These are phyloP conservation scores for Alligator sinensis DNA, from an alignment of 2,113 vertebrate genomes.

Conservation along the genomic window DNA sequence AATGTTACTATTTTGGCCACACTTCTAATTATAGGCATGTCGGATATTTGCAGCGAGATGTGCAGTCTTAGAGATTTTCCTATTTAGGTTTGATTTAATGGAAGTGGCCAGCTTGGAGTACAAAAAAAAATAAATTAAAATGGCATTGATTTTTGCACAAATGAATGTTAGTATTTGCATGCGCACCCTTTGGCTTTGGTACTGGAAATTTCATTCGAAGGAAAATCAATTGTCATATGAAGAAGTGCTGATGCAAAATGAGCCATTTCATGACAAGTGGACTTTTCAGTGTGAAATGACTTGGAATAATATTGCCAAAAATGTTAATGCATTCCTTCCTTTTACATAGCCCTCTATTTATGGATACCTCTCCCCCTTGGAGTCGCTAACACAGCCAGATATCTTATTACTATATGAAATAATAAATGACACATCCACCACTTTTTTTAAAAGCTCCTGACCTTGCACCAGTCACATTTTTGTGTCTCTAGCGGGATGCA, in stretches of 20 bases:
- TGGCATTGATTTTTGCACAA: background rate
- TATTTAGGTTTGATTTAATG: background rate
- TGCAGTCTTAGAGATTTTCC: background rate
- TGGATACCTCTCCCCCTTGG: background rate
- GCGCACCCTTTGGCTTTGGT: background rate
- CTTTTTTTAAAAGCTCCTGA: background rate
- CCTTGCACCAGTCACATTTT: no score
- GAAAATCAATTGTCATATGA: background rate
- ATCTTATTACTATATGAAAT: background rate
- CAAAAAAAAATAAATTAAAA: accelerated
- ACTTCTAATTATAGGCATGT: accelerated
- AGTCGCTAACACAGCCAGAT: background rate
- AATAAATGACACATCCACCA: background rate
- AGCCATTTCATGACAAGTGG: background rate
- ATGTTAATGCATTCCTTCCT: background rate
- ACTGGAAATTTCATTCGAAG: background rate
- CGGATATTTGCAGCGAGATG: background rate
- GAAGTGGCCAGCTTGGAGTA: background rate
- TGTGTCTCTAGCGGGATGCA: no score
- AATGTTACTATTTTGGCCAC: background rate
- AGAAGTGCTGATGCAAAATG: background rate
- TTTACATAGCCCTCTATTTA: background rate
- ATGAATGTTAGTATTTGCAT: background rate
- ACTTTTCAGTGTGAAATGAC: background rate
- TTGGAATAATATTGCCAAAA: background rate